Evolutionary conservation across 1,140 invertebrate genomes (phyloP).

Genomic region (Helicoverpa armigera): DNA sequence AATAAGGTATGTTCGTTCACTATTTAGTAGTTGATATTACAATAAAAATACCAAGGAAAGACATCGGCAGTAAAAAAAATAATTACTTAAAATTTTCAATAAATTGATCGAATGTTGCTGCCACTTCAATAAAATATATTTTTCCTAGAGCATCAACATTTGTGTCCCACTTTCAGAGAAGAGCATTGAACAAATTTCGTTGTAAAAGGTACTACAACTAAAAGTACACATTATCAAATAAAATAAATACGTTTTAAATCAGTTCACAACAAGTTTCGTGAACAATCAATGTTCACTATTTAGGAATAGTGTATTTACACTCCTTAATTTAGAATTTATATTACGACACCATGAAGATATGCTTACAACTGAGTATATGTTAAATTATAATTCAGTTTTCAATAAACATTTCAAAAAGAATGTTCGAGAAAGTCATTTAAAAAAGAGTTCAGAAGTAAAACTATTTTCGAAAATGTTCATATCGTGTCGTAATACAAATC

Average conservation of each 20-base stretch:
- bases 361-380: no score
- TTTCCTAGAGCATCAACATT: constrained; percentile 20
- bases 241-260: constrained; percentile 49
- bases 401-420: no score
- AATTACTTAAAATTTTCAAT: background rate
- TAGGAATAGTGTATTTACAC: constrained; percentile 8
- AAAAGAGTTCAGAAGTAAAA: no score
- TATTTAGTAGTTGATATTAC: background rate
- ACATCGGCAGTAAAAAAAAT: background rate
- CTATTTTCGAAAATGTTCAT: no score
- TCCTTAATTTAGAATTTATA: constrained; percentile 1
- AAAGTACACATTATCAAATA: constrained; percentile 28
- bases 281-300: constrained; percentile 32
- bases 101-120: constrained; percentile 1
- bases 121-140: no score
- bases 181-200: constrained; percentile 41
- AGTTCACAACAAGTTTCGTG: constrained; percentile 45
- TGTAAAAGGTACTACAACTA: constrained; percentile 40
- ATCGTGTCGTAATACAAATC: background rate
- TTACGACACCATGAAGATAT: background rate
- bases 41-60: background rate
- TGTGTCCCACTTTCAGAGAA: constrained; percentile 45
- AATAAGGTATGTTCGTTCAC: no score
- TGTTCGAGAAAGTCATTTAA: no score
- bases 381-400: no score